Base-by-base conservation (phyloP, 2,888 invertebrate species). In the Polyploca ridens region DNA sequence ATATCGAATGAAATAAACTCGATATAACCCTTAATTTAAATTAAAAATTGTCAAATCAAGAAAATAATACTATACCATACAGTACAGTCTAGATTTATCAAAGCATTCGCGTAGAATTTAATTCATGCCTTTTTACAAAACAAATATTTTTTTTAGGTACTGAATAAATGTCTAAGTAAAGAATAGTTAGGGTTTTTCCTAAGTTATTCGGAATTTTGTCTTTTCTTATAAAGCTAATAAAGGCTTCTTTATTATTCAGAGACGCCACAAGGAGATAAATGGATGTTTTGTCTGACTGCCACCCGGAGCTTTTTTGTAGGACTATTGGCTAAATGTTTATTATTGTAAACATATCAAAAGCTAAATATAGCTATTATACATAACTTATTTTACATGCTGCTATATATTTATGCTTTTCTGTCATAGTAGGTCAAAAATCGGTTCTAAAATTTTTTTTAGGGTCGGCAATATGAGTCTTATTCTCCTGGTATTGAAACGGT, bases 231-330 rank as follows among this genome's bases (percentile, higher is more conserved):
- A 19, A 54, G 54, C 19, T 19, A 54, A 54, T 54, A 54, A 54
- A 54, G 54, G 54, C 54, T 54, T 54, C 54, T 19, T 54, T 54
- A 54, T 54, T 54, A 54, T 54, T 19, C 54, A 19, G 19, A 54
- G 54, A 54, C 10, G 54, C 54, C 54, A 19, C 54, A 54, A 54
- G 1, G 10, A 54, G 19, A 19, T 54, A 54, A 54, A 54, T 54
- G 19, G 54, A 54, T 54, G 19, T 54, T 54, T 19, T 54, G 54
- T 54, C 54, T 54, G 19, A 54, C 54, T 54, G 10, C 19, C 54
- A 54, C 54, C 10, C 54, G 19, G n/a, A 54, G 6, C 54, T 19
- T 49, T 49, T n/a, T 49, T 44, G 44, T 44, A 16, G n/a, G 49
- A n/a, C 49, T 16, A 16, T 16, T 16, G 16, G 10, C 8, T 19